phyloP scores from a whole-genome alignment of 1,140 invertebrate species.

The Caenorhabditis tropicalis region DNA sequence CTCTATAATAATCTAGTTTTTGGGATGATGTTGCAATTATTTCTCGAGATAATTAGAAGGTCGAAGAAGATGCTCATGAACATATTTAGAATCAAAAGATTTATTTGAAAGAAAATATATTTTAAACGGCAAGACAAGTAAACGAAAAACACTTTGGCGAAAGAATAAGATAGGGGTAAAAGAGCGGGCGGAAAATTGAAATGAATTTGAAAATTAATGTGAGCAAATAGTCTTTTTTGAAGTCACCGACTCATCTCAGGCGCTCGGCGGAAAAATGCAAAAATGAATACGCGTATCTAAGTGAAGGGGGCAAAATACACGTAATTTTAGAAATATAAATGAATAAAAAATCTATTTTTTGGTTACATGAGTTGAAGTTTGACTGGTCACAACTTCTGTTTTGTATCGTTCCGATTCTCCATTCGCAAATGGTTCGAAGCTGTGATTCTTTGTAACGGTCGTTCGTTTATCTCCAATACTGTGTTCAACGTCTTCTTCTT shows the following conservation, averaged over 20 bases:
- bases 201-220: background rate
- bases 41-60: conserved; percentile 12
- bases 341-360: background rate
- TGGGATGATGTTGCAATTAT: background rate
- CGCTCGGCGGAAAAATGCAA: conserved; percentile 25
- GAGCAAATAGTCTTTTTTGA: conserved; percentile 32
- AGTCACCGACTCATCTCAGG: conserved; percentile 38
- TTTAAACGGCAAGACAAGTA: background rate
- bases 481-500: conserved; percentile 65
- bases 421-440: conserved; percentile 50
- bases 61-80: background rate
- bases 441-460: conserved; percentile 59
- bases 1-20: background rate
- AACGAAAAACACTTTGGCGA: conserved; percentile 32
- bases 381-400: conserved; percentile 33
- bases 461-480: conserved; percentile 62
- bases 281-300: conserved; percentile 32
- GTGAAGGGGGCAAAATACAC: conserved; percentile 21
- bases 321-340: background rate
- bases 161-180: background rate
- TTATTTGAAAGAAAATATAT: background rate
- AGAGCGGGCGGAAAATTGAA: background rate
- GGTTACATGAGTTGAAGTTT: conserved; percentile 16
- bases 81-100: background rate
- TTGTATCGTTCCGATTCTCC: conserved; percentile 47